Percentiles rank a stretch among this genome's conserved stretches.
Conservation (phyloP, 2,888 invertebrate genomes). For the Andrena fulva region DNA sequence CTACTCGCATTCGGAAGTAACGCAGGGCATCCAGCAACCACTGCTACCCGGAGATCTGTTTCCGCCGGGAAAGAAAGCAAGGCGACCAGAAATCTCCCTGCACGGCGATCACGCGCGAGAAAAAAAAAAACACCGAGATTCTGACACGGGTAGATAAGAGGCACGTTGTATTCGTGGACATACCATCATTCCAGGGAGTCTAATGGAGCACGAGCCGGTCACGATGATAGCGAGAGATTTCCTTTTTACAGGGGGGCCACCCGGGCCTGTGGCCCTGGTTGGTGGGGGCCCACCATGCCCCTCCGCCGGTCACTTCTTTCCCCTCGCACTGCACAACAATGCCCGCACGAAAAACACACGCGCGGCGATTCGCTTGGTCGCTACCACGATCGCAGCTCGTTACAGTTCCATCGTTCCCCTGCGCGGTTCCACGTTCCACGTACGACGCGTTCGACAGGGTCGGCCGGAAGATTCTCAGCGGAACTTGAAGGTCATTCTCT, state of each 20-base stretch:
- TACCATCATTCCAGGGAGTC: conserved; percentile 83
- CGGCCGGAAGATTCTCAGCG: conserved; percentile 61
- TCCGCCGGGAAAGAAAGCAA: background rate
- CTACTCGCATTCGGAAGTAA: too few relatives aligned
- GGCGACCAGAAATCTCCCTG: too few relatives aligned
- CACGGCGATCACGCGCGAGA: background rate
- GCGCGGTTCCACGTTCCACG: conserved; percentile 20
- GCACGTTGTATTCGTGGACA: conserved; percentile 61
- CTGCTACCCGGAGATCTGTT: background rate
- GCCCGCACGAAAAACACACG: conserved; percentile 49
- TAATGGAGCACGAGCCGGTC: conserved; percentile 66
- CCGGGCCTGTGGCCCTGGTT: conserved; percentile 78
- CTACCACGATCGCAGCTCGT: background rate
- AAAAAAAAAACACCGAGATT: conserved; percentile 4
- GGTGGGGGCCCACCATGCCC: conserved; percentile 79
- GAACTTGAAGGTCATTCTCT: conserved; percentile 75
- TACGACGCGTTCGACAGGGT: conserved; percentile 21
- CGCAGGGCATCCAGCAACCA: background rate
- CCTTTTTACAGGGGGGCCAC: conserved; percentile 77
- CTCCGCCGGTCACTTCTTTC: conserved; percentile 49
- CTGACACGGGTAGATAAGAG: conserved; percentile 33
- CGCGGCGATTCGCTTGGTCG: conserved; percentile 7
- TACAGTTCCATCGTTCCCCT: background rate
- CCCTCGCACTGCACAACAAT: conserved; percentile 29
- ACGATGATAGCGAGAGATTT: conserved; percentile 71